Percentiles rank a stretch among this genome's conserved stretches.
Conservation (phyloP, 2,797 vertebrate genomes). For the Sebastes kiyomatsui region DNA sequence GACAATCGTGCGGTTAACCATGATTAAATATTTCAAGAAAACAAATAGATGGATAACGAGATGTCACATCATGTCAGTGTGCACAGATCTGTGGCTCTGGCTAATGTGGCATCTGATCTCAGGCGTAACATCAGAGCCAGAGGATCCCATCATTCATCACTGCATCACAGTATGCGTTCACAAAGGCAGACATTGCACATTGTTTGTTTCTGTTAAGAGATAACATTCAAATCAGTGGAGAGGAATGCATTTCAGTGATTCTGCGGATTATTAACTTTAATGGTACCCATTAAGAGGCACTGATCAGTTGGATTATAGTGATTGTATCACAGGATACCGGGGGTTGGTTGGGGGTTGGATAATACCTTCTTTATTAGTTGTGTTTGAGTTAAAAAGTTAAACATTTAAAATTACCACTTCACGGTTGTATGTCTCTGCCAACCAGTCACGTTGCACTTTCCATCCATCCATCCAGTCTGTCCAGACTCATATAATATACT, state of each 20-base stretch:
- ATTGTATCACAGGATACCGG: not conserved
- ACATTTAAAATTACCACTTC: too few species aligned
- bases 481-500: too few species aligned
- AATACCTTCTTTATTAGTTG: not conserved
- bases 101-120: not conserved
- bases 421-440: too few species aligned
- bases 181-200: not conserved
- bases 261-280: not conserved
- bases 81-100: not conserved
- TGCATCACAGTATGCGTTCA: not conserved
- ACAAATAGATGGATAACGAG: not conserved
- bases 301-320: not conserved
- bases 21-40: not conserved
- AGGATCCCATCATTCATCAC: not conserved
- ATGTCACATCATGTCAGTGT: not conserved
- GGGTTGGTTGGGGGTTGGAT: not conserved
- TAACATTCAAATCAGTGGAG: not conserved
- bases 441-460: too few species aligned
- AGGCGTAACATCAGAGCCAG: not conserved
- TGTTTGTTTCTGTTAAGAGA: not conserved
- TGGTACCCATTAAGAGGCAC: not conserved
- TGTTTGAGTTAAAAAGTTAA: too few species aligned
- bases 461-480: too few species aligned
- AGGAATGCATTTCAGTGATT: not conserved
- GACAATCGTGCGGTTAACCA: too few species aligned